Evolutionary conservation across 53 echinoderm and acorn worm species (phyloP), one percentile per base, ranked within the genome.

Genomic region (Paelopatides confundens): DNA sequence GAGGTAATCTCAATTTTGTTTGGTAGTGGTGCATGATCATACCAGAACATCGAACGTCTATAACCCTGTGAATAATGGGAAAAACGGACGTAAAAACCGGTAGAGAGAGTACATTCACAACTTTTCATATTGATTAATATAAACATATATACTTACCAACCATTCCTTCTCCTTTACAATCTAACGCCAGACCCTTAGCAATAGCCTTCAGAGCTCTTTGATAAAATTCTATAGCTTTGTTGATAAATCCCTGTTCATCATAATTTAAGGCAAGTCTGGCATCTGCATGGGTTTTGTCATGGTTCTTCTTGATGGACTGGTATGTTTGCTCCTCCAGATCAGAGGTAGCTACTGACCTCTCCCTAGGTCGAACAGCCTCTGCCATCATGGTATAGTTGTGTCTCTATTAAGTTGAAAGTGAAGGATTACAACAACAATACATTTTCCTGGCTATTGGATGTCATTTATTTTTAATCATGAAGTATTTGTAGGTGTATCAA

Each of bases 281-380:
- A 30, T 92, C 89, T 10, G 86, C 52, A 63, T 90, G 94, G 26
- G 94, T 94, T 58, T 92, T 95, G 74, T 95, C 92, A 68, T 98
- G 95, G 69, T 89, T 77, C 9, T 63, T 81, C 71, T 87, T 92
- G 36, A 98, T 17, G 0, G 62, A 66, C 58, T 69, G 67, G 43
- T 67, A 52, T 2, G 63, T 38, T 31, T 87, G 66, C 10, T 87
- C 30, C 31, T 64, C 85, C 18, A 52, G 79, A 29, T 79, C 79
- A 18, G 47, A 27, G 33, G 28, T 10, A 33, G 79, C 33, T 33
- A 53, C 51, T 43, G 43, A 11, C 14, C 15, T 43, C 43, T 12
- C n/a, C 3, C 21, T 5, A 14, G 13, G 27, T 18, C 63, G 23
- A 35, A 36, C 65, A 18, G 63, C 84, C 40, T 63, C 84, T 39